Evolutionary conservation across 2,888 invertebrate species (phyloP).

Genomic region (Brachypterus glaber): DNA sequence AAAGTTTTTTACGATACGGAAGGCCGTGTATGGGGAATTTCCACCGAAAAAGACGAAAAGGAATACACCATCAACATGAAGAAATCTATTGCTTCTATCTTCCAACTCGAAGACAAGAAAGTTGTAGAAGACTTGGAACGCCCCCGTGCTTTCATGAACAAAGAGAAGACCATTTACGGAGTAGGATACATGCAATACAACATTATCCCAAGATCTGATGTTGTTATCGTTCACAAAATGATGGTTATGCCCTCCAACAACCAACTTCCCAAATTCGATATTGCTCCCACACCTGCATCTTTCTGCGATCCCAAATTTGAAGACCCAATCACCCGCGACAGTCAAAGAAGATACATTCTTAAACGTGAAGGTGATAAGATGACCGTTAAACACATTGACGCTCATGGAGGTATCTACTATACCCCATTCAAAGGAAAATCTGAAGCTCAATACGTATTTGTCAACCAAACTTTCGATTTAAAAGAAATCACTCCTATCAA

Average conservation of each 20-base stretch:
- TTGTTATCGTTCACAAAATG: constrained; percentile 33
- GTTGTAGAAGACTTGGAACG: constrained; percentile 22
- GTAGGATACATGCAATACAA: constrained; percentile 33
- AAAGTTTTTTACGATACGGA: constrained; percentile 23
- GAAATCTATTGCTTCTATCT: constrained; percentile 36
- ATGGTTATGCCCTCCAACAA: constrained; percentile 27
- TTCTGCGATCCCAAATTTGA: constrained; percentile 31
- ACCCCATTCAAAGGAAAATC: constrained; percentile 26
- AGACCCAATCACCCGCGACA: constrained; percentile 26
- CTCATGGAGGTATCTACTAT: constrained; percentile 26
- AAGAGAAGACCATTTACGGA: constrained; percentile 38
- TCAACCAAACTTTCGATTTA: constrained; percentile 38
- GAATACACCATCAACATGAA: constrained; percentile 40
- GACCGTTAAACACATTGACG: constrained; percentile 23
- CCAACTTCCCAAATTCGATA: constrained; percentile 28
- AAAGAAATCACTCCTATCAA: constrained; percentile 12
- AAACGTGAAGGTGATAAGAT: constrained; percentile 19
- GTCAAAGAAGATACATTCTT: constrained; percentile 25
- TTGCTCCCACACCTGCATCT: constrained; percentile 25
- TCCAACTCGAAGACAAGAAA: constrained; percentile 35
- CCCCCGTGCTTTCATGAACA: constrained; percentile 28
- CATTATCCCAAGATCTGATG: constrained; percentile 24
- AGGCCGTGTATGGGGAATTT: constrained; percentile 31
- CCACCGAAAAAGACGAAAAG: constrained; percentile 29
- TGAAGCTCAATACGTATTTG: constrained; percentile 35